Conservation (phyloP, 2,888 invertebrate genomes). For the Amphipoea oculea region DNA sequence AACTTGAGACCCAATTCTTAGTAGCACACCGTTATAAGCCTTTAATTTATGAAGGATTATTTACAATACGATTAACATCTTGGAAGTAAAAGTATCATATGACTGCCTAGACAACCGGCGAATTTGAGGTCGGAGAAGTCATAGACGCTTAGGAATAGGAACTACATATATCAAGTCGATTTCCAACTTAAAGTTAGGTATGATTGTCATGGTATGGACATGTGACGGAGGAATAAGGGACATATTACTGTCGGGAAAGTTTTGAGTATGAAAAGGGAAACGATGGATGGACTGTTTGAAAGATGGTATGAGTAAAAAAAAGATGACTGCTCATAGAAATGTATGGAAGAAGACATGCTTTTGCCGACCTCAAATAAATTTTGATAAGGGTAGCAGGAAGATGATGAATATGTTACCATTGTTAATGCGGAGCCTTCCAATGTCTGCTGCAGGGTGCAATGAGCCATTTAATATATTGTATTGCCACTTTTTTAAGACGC, state of each 20-base stretch:
- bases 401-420: background rate
- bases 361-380: background rate
- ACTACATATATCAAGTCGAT: background rate
- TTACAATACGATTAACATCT: constrained; percentile 56
- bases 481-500: background rate
- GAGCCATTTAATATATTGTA: background rate
- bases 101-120: constrained; percentile 38
- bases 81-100: constrained; percentile 49
- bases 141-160: constrained; percentile 16
- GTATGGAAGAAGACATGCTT: background rate
- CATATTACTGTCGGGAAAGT: background rate
- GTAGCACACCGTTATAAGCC: constrained; percentile 47
- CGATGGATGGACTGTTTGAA: background rate
- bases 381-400: background rate
- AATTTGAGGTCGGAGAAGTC: constrained; percentile 17
- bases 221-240: background rate
- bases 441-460: background rate
- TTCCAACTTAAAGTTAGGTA: background rate
- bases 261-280: background rate
- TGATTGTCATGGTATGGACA: background rate
- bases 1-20: constrained; percentile 33
- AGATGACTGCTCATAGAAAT: background rate
- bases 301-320: background rate
- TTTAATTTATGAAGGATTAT: constrained; percentile 53
- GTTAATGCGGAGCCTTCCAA: background rate